These are phyloP conservation scores for Ectemnius lituratus DNA, from an alignment of 2,888 invertebrate genomes.

Conservation along the genomic window DNA sequence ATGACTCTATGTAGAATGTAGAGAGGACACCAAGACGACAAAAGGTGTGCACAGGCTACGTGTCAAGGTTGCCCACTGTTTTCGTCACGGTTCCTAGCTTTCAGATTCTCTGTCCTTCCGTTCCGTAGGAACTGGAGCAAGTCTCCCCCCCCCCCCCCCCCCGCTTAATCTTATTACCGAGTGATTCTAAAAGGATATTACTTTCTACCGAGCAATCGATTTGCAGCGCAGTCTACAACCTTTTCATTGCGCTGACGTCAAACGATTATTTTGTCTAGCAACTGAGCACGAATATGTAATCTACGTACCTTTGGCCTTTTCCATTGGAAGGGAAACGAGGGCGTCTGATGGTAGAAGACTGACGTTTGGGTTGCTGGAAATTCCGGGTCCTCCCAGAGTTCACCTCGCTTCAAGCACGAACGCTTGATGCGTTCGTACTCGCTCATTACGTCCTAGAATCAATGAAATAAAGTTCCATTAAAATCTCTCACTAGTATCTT, in stretches of 20 bases:
- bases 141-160: slow-evolving; percentile 1
- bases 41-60: slow-evolving; percentile 35
- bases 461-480: slow-evolving; percentile 10
- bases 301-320: slow-evolving; percentile 87
- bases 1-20: neutral
- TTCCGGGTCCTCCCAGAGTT: slow-evolving; percentile 94
- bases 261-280: too few species aligned
- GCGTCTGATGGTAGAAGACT: slow-evolving; percentile 95
- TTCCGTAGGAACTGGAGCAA: slow-evolving; percentile 50
- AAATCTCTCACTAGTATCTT: neutral
- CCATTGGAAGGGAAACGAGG: slow-evolving; percentile 96
- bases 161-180: slow-evolving; percentile 19
- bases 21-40: slow-evolving; percentile 40
- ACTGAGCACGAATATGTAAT: too few species aligned
- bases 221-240: too few species aligned
- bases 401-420: slow-evolving; percentile 87
- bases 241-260: too few species aligned
- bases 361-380: slow-evolving; percentile 93
- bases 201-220: neutral
- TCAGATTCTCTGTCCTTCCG: slow-evolving; percentile 48
- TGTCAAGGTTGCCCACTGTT: slow-evolving; percentile 61
- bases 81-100: slow-evolving; percentile 59
- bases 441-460: slow-evolving; percentile 81
- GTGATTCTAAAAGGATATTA: slow-evolving; percentile 11
- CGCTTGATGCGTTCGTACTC: slow-evolving; percentile 91